Evolutionary conservation across 2,888 invertebrate genomes (phyloP).

Genomic region (Papilio demoleus): DNA sequence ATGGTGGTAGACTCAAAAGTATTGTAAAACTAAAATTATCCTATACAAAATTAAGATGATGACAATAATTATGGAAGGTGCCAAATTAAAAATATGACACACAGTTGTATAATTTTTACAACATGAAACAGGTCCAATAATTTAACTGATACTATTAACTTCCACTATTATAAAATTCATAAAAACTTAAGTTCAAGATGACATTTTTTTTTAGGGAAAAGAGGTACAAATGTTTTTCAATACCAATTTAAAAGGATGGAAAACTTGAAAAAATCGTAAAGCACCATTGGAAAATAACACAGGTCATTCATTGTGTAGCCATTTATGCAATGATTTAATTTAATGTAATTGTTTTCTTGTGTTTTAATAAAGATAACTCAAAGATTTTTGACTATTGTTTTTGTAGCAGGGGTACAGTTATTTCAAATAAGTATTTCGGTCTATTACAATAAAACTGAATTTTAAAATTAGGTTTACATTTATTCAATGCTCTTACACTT

Average conservation of each 20-base stretch:
- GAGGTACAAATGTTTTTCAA: not conserved
- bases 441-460: constrained; percentile 6
- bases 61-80: no score
- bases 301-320: not conserved
- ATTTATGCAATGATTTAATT: not conserved
- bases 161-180: no score
- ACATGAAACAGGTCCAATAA: no score
- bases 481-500: constrained; percentile 26
- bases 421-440: constrained; percentile 1
- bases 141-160: no score
- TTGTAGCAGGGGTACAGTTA: no score
- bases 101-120: no score
- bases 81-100: no score
- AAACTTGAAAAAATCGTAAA: no score
- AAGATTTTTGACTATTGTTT: not conserved
- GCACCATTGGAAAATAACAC: no score
- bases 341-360: not conserved
- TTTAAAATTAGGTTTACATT: constrained; percentile 12
- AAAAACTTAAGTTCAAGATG: no score
- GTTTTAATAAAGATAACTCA: not conserved
- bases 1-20: constrained; percentile 10
- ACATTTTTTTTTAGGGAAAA: not conserved
- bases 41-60: not conserved
- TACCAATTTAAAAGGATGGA: no score
- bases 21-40: not conserved